These are phyloP conservation scores for Pasiphila rectangulata DNA, from an alignment of 2,888 invertebrate genomes.

Conservation along the genomic window DNA sequence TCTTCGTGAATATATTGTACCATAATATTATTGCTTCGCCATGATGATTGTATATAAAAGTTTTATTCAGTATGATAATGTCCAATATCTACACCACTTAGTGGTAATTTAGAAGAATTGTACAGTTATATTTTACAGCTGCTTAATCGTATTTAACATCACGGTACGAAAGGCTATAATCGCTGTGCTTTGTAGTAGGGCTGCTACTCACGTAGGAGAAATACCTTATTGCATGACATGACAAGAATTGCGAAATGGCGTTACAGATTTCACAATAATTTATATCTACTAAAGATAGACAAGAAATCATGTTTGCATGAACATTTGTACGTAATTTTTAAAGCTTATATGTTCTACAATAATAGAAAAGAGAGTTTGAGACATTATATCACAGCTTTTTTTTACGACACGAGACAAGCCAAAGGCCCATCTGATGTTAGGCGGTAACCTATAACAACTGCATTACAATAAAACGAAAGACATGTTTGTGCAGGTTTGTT, in stretches of 20 bases:
- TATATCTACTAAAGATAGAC: too few species aligned
- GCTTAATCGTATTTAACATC: slow-evolving; percentile 39
- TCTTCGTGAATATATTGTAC: slow-evolving; percentile 3
- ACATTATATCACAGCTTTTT: too few species aligned
- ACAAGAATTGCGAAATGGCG: neutral
- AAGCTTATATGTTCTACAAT: too few species aligned
- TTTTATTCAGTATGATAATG: neutral
- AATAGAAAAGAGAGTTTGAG: too few species aligned
- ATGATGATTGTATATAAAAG: slow-evolving; percentile 21
- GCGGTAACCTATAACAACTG: too few species aligned
- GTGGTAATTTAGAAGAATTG: slow-evolving; percentile 53
- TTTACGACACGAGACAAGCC: too few species aligned
- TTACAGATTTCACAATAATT: neutral
- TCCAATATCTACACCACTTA: slow-evolving; percentile 45
- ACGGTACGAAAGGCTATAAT: slow-evolving; percentile 36
- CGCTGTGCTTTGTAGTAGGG: slow-evolving; percentile 27
- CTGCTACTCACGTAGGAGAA: slow-evolving; percentile 14
- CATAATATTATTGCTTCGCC: slow-evolving; percentile 9
- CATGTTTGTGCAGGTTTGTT: too few species aligned
- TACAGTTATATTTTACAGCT: slow-evolving; percentile 45
- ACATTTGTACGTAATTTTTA: too few species aligned
- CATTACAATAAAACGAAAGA: too few species aligned
- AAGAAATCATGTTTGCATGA: too few species aligned
- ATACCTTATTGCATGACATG: neutral
- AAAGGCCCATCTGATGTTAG: too few species aligned